Evolutionary conservation across 2,888 invertebrate species (phyloP), one percentile per base, ranked within the genome.

Genomic region (Hydrotaea diabolus): DNA sequence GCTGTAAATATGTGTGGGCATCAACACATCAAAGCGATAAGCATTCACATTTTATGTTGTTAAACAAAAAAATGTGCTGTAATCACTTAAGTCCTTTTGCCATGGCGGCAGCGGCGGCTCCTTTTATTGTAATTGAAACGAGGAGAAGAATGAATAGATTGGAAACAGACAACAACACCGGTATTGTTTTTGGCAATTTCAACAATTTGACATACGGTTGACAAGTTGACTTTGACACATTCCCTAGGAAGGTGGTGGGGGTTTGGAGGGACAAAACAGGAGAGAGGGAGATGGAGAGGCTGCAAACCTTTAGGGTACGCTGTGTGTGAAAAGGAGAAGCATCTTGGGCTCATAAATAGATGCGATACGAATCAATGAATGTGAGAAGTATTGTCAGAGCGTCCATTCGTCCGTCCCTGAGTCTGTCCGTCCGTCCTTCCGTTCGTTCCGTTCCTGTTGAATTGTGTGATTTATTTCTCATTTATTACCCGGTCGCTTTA

Each of bases 161-260:
- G 76, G 76, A 80, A 76, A 79, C 39, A 66, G 66, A 15, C 66
- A 36, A 36, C 66, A 82, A 26, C 49, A 71, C 49, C 19, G 59
- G 69, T 57, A 55, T 62, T 57, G 2, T 88, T 88, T 88, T 88
- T 66, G 87, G 88, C 82, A 86, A 87, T 87, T 89, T 90, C 86
- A 88, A 86, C 86, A 86, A 82, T 87, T 87, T 90, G 90, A 91
- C 89, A 88, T 88, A 87, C 86, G 88, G 90, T 90, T 91, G 90
- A 91, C 90, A 90, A 88, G 88, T 88, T 87, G 87, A 89, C 89
- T 89, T 90, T 90, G 90, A 89, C 87, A 88, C 84, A 87, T 86
- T 85, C 84, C 43, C n/a, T 13, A 5, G n/a, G 39, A 31, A 26
- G n/a, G 26, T 43, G 75, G 73, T 55, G 23, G 26, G 21, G 75